Conservation (phyloP, 2,888 invertebrate genomes). For the Clusia tigrina region DNA sequence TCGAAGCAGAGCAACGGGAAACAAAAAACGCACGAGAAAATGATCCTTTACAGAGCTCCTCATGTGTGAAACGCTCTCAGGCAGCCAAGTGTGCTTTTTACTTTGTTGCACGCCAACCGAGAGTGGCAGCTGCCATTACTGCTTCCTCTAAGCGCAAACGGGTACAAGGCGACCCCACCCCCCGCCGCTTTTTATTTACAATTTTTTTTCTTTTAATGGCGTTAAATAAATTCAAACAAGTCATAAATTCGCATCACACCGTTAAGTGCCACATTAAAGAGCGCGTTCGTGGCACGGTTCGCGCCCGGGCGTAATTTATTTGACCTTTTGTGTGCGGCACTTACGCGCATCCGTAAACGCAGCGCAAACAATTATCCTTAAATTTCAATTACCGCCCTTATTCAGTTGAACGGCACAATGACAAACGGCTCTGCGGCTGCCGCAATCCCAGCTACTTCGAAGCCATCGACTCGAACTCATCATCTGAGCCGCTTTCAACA, state of each 20-base stretch:
- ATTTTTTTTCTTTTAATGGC: background rate
- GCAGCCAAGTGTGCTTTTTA: conserved; percentile 2
- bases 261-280: conserved; percentile 31
- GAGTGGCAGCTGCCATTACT: background rate
- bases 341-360: background rate
- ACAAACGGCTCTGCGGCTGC: conserved; percentile 16
- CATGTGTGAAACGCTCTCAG: conserved; percentile 5
- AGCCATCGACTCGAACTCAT: background rate
- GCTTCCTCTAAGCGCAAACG: background rate
- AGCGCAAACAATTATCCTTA: conserved; percentile 13
- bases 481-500: conserved; percentile 16
- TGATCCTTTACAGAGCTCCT: background rate
- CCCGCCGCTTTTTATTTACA: no score
- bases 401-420: conserved; percentile 52
- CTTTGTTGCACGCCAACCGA: background rate
- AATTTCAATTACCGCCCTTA: conserved; percentile 31
- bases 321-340: conserved; percentile 14
- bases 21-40: no score
- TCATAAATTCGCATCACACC: conserved; percentile 34
- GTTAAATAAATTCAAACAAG: conserved; percentile 22
- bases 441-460: background rate
- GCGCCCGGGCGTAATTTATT: conserved; percentile 27
- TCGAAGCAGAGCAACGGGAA: background rate
- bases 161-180: conserved; percentile 18
- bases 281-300: background rate